phyloP scores from a whole-genome alignment of 92 coral and sea anemone species.

The Metridium senile region DNA sequence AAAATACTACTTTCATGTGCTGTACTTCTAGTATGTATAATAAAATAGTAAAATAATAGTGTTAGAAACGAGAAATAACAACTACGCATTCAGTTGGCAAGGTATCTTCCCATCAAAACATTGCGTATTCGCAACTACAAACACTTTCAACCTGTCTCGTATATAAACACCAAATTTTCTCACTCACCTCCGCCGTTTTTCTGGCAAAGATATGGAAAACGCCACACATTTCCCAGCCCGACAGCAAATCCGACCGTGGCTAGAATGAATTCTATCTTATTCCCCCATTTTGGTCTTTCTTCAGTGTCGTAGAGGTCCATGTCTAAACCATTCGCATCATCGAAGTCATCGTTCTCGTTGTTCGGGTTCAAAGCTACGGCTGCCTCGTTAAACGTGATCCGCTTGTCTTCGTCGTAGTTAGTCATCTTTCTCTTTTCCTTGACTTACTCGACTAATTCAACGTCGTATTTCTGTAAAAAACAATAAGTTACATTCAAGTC shows the following conservation, averaged over 20 bases:
- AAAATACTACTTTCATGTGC: neutral
- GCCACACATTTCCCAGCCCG: conserved; percentile 34
- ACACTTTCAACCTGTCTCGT: neutral
- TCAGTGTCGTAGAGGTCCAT: conserved; percentile 23
- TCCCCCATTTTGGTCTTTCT: conserved; percentile 38
- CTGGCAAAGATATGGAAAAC: conserved; percentile 34
- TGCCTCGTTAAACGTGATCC: conserved; percentile 52
- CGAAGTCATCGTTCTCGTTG: conserved; percentile 19
- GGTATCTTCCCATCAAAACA: conserved; percentile 1
- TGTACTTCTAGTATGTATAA: neutral
- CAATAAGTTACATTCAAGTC: neutral
- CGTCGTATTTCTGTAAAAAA: neutral
- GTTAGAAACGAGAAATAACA: neutral
- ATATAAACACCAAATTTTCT: neutral
- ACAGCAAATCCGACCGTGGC: conserved; percentile 34
- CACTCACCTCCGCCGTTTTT: conserved; percentile 34
- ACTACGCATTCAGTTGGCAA: conserved; percentile 1
- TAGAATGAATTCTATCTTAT: conserved; percentile 26
- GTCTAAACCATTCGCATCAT: conserved; percentile 31
- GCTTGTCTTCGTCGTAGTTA: conserved; percentile 57
- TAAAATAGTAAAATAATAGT: too few species aligned
- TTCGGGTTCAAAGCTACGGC: conserved; percentile 43
- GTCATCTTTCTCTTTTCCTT: conserved; percentile 26
- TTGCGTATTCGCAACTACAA: neutral
- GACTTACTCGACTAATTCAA: neutral